These are phyloP conservation scores for Epirrhoe tristata DNA, from an alignment of 2,888 invertebrate species.

Conservation along the genomic window DNA sequence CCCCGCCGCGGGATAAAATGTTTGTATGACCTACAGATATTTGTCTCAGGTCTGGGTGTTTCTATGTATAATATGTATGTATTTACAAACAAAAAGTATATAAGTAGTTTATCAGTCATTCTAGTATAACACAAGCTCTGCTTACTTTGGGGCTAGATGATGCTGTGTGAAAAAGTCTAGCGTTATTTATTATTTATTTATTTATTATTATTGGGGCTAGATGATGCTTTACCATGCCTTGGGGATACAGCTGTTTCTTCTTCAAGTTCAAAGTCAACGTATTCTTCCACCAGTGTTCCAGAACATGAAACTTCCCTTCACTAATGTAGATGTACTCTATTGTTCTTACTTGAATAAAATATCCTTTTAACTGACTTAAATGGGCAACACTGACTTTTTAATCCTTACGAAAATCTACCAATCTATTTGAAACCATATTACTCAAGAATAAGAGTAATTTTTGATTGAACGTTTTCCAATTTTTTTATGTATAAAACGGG, in stretches of 20 bases:
- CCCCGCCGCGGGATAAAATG: too few species aligned
- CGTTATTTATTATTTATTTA: neutral
- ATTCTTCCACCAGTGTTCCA: slow-evolving; percentile 23
- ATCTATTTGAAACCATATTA: slow-evolving; percentile 11
- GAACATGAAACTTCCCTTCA: slow-evolving; percentile 71
- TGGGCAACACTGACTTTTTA: slow-evolving; percentile 66
- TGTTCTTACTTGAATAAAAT: slow-evolving; percentile 73
- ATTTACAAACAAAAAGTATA: too few species aligned
- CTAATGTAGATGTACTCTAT: slow-evolving; percentile 59
- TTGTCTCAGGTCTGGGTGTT: too few species aligned
- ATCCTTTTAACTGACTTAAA: slow-evolving; percentile 62
- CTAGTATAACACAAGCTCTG: too few species aligned
- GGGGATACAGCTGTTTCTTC: too few species aligned
- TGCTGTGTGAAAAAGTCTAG: too few species aligned
- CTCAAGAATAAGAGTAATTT: neutral
- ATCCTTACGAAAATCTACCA: slow-evolving; percentile 46
- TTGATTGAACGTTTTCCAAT: slow-evolving; percentile 40
- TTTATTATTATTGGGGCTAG: too few species aligned
- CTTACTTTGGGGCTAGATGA: too few species aligned
- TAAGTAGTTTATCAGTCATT: too few species aligned
- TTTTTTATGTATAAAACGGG: slow-evolving; percentile 46
- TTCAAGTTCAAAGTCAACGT: slow-evolving; percentile 27
- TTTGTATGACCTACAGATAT: too few species aligned
- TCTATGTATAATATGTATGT: too few species aligned
- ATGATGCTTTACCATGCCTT: too few species aligned